Evolutionary conservation across 2,797 vertebrate species (phyloP).

Genomic region (Enoplosus armatus): DNA sequence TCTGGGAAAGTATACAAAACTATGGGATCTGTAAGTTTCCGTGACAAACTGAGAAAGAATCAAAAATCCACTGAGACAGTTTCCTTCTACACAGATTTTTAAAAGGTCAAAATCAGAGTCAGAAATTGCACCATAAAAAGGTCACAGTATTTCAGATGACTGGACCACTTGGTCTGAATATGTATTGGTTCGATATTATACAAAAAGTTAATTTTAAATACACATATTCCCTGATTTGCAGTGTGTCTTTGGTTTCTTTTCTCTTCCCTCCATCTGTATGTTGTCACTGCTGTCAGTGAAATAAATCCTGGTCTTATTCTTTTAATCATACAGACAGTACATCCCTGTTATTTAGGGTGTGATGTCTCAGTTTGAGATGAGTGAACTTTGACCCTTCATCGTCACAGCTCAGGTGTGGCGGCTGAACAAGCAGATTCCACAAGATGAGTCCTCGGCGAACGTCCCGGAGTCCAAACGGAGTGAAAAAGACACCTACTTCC

Average conservation of each 20-base stretch:
- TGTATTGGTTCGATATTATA: not conserved
- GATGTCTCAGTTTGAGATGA: not conserved
- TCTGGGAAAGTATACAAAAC: not conserved
- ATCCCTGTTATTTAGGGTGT: not conserved
- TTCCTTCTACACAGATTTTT: constrained; percentile 40
- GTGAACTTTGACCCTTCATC: not conserved
- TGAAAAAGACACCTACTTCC: not conserved
- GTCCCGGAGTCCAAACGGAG: not conserved
- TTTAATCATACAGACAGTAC: not conserved
- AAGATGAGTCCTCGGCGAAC: not conserved
- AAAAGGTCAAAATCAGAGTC: constrained; percentile 5
- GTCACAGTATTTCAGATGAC: not conserved
- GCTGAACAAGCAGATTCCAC: not conserved
- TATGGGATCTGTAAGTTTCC: not conserved
- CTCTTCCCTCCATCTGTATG: not conserved
- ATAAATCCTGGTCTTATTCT: not conserved
- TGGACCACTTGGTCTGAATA: not conserved
- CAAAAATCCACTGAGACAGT: constrained; percentile 2
- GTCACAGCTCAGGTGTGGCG: not conserved
- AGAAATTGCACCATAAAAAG: constrained; percentile 33
- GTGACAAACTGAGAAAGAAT: not conserved
- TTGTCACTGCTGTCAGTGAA: not conserved
- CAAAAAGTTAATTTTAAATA: constrained; percentile 9
- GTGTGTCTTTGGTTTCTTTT: constrained; percentile 45
- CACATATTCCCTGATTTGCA: constrained; percentile 49